Evolutionary conservation across 2,888 invertebrate genomes (phyloP).

Genomic region (Margaritifera margaritifera): DNA sequence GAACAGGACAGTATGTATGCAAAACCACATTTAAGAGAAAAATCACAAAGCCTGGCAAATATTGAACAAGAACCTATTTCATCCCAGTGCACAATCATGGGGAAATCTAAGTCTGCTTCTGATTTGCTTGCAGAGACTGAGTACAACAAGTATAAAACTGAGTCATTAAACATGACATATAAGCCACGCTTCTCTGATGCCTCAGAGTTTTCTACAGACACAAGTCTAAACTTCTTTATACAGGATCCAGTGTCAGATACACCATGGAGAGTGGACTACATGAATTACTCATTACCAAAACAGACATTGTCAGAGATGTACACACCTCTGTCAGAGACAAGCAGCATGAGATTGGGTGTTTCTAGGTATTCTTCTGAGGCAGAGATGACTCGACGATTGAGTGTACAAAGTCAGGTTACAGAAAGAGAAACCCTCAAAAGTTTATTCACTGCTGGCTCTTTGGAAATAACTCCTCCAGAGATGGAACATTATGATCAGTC

Average conservation of each 20-base stretch:
- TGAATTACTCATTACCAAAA: slow-evolving; percentile 17
- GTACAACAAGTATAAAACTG: no score
- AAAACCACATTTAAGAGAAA: no score
- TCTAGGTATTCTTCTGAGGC: no score
- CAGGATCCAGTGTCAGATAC: slow-evolving; percentile 12
- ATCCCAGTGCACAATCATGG: slow-evolving; percentile 26
- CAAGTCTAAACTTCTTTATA: not conserved
- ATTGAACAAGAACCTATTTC: slow-evolving; percentile 11
- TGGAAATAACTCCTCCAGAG: slow-evolving; percentile 20
- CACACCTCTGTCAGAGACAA: slow-evolving; percentile 9
- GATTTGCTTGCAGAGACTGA: no score
- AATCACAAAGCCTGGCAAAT: no score
- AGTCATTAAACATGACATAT: no score
- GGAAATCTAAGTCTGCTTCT: slow-evolving; percentile 14
- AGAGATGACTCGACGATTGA: no score
- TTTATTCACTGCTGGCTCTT: not conserved
- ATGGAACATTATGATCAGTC: slow-evolving; percentile 31
- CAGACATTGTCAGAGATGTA: slow-evolving; percentile 16
- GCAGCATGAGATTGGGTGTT: not conserved
- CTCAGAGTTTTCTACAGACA: no score
- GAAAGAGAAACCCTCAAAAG: not conserved
- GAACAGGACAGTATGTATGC: no score
- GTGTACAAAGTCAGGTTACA: no score
- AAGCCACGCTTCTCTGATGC: no score
- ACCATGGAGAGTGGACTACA: slow-evolving; percentile 27